Base-by-base conservation (phyloP, 2,113 vertebrate species). In the Megaceryle maxima region DNA sequence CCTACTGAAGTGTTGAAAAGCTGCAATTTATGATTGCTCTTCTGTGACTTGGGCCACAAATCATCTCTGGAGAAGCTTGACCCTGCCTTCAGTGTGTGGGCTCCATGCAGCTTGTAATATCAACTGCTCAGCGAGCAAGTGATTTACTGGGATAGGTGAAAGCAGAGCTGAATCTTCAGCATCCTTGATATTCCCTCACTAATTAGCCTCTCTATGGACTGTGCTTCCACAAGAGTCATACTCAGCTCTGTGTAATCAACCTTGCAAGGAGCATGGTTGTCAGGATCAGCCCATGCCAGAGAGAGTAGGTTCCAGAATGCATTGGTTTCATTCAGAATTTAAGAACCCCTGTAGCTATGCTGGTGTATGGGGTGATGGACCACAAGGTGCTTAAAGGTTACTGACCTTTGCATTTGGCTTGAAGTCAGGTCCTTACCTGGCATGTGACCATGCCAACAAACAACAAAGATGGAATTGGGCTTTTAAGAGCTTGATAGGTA, bases 131-230 rank as follows among this genome's bases (percentile, higher is more conserved):
- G 43, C 33, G 64, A 55, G 55, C 39, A 56, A 56, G 24, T 66
- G 72, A 81, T 96, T 87, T 94, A 63, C 53, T 72, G n/a, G 31
- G 26, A 39, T 20, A 77, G 59, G 39, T 62, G 68, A 87, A 83
- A 56, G 19, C 41, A 41, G 41, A 72, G 33, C 28, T 67, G 33
- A 79, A 66, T 33, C 26, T 78, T 56, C 21, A 67, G 33, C 7
- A 4, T 87, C 78, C 41, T 83, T 76, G 29, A 20, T 72, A 16
- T 5, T 87, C 46, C 29, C 17, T 86, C 39, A 16, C 20, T 88
- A 33, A 72, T 70, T 62, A 76, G 17, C 22, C 19, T 57, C 22
- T 76, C 17, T 13, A 7, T 80, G 68, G 35, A 41, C 33, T 70
- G 12, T 80, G 29, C 35, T 26, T 33, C 83, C 26, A 50, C 35